Base-by-base conservation (phyloP, 2,113 vertebrate genomes). In the Mandrillus leucophaeus region DNA sequence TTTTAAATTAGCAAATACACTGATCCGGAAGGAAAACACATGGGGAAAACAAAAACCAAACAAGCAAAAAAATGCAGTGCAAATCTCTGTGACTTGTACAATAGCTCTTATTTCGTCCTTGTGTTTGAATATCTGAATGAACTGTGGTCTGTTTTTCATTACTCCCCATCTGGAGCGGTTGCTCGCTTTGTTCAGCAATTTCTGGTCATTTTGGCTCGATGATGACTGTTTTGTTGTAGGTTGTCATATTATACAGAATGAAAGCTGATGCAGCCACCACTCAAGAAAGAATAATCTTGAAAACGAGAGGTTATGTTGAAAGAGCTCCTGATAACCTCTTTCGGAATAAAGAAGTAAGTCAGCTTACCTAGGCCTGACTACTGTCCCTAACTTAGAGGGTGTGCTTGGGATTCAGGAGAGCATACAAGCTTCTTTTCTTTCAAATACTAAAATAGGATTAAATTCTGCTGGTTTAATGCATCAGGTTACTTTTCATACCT, bases 71-170 rank as follows among this genome's bases (percentile, higher is more conserved):
- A 70, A 96, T 72, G 40, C 93, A 94, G 96, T 20, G 18, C 95
- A 96, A 82, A 98, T 95, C 52, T 96, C 94, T 81, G 79, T 16
- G 75, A 91, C 80, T 96, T 96, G 80, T 90, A 96, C 92, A 83
- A 97, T 82, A 96, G 90, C 40, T 76, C 45, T 66, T 66, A 25
- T 27, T 94, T 50, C 40, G 50, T 32, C 35, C 96, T 95, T 95
- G 86, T 96, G 88, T 96, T 93, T 96, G 97, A 97, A 95, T 90
- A 97, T 98, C 94, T 98, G 97, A 98, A 98, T 92, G 97, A 98
- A 98, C 95, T 94, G 90, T 81, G 93, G 87, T 96, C 98, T 98
- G 98, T 43, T 98, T 98, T 94, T 95, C 96, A 98, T 98, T 98
- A 98, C 73, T 91, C 57, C 94, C 95, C 96, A 97, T 96, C 97